These are phyloP conservation scores for Berghia stephanieae DNA, from an alignment of 1,140 invertebrate genomes.

Conservation along the genomic window DNA sequence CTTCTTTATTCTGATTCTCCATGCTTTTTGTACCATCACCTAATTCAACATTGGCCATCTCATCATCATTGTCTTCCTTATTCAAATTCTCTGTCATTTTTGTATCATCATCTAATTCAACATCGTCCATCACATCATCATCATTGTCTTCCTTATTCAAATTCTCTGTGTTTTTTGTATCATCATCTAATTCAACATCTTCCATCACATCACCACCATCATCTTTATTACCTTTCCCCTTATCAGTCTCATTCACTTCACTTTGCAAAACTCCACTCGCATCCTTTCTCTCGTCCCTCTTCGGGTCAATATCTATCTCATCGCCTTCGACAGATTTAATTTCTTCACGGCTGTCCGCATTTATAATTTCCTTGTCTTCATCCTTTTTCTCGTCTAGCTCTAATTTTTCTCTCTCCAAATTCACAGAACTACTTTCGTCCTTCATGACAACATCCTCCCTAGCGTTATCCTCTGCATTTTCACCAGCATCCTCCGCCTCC, in stretches of 20 bases:
- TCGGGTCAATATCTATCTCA: background rate
- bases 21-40: conserved; percentile 74
- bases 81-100: background rate
- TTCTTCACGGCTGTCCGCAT: too few species aligned
- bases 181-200: conserved; percentile 74
- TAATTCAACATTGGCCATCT: conserved; percentile 70
- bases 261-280: too few species aligned
- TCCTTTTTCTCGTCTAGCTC: conserved; percentile 16
- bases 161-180: conserved; percentile 69
- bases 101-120: background rate
- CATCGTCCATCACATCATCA: background rate
- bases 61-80: background rate
- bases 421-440: background rate
- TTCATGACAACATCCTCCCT: background rate
- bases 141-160: background rate
- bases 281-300: conserved; percentile 17
- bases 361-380: conserved; percentile 6
- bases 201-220: conserved; percentile 30
- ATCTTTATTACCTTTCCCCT: too few species aligned
- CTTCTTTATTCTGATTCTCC: background rate
- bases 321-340: background rate
- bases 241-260: too few species aligned
- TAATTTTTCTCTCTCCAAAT: background rate
- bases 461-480: background rate
- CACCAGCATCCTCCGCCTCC: background rate